phyloP scores from a whole-genome alignment of 2,888 invertebrate genomes.

The Spilarctia lutea region DNA sequence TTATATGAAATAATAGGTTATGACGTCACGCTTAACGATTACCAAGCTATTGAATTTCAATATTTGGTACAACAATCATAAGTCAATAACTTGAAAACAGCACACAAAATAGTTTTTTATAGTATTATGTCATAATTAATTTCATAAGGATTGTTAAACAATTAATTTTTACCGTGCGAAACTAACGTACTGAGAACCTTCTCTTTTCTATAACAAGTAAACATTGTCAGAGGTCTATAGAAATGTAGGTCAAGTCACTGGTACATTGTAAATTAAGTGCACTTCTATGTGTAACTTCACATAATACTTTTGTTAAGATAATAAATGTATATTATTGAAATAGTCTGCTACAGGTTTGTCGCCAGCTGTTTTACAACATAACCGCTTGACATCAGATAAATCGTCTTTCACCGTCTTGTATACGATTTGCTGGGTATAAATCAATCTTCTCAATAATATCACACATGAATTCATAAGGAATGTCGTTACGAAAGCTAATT shows the following conservation, averaged over 20 bases:
- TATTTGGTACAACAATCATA: neutral
- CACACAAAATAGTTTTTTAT: neutral
- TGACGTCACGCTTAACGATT: neutral
- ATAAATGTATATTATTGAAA: neutral
- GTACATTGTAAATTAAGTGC: neutral
- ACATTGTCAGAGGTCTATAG: neutral
- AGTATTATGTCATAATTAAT: neutral
- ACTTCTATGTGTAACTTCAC: neutral
- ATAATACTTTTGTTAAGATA: neutral
- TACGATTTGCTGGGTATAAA: neutral
- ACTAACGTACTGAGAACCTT: neutral
- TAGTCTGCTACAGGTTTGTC: neutral
- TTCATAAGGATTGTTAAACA: neutral
- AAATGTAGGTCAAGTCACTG: neutral
- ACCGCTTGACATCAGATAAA: neutral
- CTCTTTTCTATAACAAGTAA: neutral
- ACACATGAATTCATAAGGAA: slow-evolving; percentile 32
- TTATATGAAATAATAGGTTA: neutral
- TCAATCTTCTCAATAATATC: slow-evolving; percentile 8
- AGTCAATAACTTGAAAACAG: neutral
- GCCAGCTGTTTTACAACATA: neutral
- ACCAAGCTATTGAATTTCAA: neutral
- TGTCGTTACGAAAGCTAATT: slow-evolving; percentile 43
- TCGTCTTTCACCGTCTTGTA: neutral
- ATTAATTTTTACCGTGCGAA: neutral